Conservation (phyloP, 2,113 vertebrate species). For the Polypterus bichir region DNA sequence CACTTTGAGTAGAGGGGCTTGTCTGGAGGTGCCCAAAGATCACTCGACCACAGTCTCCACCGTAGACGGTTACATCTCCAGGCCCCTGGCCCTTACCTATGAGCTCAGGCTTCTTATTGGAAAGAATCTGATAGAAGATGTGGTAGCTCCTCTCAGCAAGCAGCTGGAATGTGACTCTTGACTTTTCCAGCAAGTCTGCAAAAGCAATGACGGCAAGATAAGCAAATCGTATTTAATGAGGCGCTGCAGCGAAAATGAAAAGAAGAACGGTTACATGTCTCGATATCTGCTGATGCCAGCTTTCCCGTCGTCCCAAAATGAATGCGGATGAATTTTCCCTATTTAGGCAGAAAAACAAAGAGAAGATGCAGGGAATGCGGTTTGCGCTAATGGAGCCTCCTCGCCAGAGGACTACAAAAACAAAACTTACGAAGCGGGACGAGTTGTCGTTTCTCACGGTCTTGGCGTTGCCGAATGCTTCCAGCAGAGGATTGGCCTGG, state of each 20-base stretch:
- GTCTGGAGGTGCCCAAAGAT: too few relatives aligned
- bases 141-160: slow-evolving; percentile 59
- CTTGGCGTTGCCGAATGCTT: slow-evolving; percentile 76
- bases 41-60: too few relatives aligned
- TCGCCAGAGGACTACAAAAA: neutral
- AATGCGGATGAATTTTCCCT: slow-evolving; percentile 62
- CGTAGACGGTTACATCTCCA: too few relatives aligned
- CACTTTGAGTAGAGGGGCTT: too few relatives aligned
- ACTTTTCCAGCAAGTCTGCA: slow-evolving; percentile 59
- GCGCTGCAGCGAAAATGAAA: neutral
- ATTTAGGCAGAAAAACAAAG: neutral
- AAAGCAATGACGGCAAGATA: neutral
- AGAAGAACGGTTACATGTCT: slow-evolving; percentile 48
- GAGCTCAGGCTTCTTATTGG: slow-evolving; percentile 56
- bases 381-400: neutral
- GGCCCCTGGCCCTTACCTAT: slow-evolving; percentile 37
- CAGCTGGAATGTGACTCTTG: slow-evolving; percentile 57
- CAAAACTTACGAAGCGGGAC: slow-evolving; percentile 63
- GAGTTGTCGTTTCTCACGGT: slow-evolving; percentile 78
- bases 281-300: slow-evolving; percentile 55
- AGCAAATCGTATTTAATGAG: neutral
- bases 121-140: slow-evolving; percentile 63
- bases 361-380: slow-evolving; percentile 3
- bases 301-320: slow-evolving; percentile 55
- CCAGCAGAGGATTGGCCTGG: slow-evolving; percentile 54